phyloP scores from a whole-genome alignment of 2,113 vertebrate genomes.

The Gyps fulvus region DNA sequence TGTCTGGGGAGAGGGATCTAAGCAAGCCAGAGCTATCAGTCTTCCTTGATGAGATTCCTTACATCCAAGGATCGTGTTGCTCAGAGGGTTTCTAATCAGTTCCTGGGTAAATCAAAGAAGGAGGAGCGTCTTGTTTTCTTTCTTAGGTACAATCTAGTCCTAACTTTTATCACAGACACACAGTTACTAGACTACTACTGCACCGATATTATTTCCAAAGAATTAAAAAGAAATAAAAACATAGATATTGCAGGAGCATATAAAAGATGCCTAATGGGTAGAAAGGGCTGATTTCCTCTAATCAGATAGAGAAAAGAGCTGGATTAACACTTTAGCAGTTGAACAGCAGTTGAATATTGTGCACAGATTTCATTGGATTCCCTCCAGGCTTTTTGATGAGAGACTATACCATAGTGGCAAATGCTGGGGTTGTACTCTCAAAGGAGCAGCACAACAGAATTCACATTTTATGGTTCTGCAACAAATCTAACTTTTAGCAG shows the following conservation, averaged over 20 bases:
- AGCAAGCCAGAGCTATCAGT: background rate
- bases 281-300: background rate
- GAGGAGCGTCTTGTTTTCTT: background rate
- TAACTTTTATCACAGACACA: background rate
- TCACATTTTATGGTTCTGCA: background rate
- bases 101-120: background rate
- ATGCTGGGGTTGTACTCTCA: background rate
- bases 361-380: background rate
- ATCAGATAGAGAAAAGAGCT: background rate
- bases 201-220: background rate
- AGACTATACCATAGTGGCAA: background rate
- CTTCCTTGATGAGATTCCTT: background rate
- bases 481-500: slow-evolving; percentile 6
- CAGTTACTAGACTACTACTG: background rate
- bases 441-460: background rate
- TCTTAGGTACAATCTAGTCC: background rate
- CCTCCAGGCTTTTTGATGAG: background rate
- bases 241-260: background rate
- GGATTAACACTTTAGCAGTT: background rate
- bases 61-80: background rate
- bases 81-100: background rate
- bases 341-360: background rate
- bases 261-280: background rate
- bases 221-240: background rate
- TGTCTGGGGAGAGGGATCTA: background rate